phyloP scores from a whole-genome alignment of 2,797 vertebrate species.

The Discoglossus pictus region DNA sequence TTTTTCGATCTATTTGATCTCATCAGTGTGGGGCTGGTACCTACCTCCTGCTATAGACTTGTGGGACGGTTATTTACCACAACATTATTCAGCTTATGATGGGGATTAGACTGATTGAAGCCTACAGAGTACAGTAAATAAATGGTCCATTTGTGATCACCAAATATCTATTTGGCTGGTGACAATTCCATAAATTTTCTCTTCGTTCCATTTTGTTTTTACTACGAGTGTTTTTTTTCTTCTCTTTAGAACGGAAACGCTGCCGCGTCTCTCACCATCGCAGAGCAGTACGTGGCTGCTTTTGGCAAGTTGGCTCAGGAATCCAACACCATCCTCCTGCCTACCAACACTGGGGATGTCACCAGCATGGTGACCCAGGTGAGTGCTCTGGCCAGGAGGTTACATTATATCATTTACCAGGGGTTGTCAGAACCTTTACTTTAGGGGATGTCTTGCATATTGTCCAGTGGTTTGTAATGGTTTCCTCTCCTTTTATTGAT shows the following conservation, averaged over 20 bases:
- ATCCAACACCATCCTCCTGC: conserved; percentile 90
- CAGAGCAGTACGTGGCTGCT: conserved; percentile 89
- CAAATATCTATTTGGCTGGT: no score
- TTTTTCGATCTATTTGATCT: no score
- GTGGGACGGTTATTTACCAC: no score
- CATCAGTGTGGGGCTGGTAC: no score
- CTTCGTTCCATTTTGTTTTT: no score
- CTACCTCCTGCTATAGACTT: no score
- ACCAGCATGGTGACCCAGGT: conserved; percentile 93
- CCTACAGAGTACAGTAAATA: no score
- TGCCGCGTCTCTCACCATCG: conserved; percentile 86
- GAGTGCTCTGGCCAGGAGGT: conserved; percentile 32
- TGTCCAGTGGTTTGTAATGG: background rate
- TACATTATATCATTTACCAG: background rate
- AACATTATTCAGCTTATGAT: no score
- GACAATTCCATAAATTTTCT: no score
- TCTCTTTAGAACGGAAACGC: conserved; percentile 81
- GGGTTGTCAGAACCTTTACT: background rate
- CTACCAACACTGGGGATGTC: conserved; percentile 83
- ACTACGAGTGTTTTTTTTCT: no score
- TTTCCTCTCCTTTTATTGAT: background rate
- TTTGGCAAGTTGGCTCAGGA: conserved; percentile 94
- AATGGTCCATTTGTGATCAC: no score
- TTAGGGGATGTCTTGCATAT: background rate
- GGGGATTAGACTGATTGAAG: no score